These are phyloP conservation scores for Sturnus vulgaris DNA, from an alignment of 2,113 vertebrate species.

Conservation along the genomic window DNA sequence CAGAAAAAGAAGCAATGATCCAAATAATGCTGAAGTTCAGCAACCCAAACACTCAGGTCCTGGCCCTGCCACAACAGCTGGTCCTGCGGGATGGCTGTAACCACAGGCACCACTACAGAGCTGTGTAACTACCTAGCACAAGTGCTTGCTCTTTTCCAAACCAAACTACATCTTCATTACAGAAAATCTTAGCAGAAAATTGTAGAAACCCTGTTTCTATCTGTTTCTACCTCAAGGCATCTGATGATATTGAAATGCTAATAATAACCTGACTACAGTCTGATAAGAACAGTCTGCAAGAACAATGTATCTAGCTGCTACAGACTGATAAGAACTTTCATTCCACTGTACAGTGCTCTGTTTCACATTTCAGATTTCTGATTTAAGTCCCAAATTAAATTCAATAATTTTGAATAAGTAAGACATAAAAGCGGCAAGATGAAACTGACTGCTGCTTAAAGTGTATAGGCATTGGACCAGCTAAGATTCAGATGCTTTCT, in stretches of 20 bases:
- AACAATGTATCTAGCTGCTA: background rate
- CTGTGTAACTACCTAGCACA: background rate
- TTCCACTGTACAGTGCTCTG: background rate
- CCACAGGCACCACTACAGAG: background rate
- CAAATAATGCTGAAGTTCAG: background rate
- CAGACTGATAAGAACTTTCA: background rate
- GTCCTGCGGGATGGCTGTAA: accelerated
- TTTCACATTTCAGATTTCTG: background rate
- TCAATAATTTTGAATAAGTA: background rate
- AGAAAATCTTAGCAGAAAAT: background rate
- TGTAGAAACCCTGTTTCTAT: no score
- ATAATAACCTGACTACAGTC: background rate
- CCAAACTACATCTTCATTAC: background rate
- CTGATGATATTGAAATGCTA: background rate
- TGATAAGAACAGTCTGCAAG: background rate
- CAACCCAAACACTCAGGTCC: background rate
- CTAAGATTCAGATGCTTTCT: background rate
- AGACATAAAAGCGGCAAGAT: background rate
- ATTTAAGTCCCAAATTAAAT: background rate
- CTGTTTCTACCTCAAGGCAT: background rate
- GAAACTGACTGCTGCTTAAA: background rate
- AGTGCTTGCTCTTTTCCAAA: background rate
- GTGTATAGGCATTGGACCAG: background rate
- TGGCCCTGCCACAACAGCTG: background rate
- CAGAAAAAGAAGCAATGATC: background rate